A percentile compares a stretch with the other conserved stretches of the same genome.
Evolutionary conservation across 64 coral and sea anemone species (phyloP).

Genomic region (Anthopleura sola): DNA sequence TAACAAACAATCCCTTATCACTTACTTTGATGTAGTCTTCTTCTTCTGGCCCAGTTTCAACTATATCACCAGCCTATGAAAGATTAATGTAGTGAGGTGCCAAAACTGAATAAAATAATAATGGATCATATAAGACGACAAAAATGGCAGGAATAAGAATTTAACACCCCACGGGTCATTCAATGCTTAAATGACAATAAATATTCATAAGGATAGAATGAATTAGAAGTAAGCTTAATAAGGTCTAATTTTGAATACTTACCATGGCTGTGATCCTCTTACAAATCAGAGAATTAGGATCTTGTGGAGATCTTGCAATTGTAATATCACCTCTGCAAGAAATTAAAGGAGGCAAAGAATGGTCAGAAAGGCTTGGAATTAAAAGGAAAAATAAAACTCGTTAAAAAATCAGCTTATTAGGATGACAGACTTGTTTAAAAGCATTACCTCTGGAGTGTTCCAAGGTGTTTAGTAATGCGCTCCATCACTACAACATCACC

Average conservation of each 20-base stretch:
- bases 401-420: too few relatives aligned
- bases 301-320: slow-evolving; percentile 70
- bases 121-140: too few relatives aligned
- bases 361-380: neutral
- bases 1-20: too few relatives aligned
- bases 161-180: too few relatives aligned
- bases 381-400: neutral
- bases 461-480: slow-evolving; percentile 56
- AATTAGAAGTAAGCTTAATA: too few relatives aligned
- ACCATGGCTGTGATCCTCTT: slow-evolving; percentile 80
- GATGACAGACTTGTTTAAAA: too few relatives aligned
- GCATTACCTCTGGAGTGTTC: neutral
- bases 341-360: neutral
- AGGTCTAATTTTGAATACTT: too few relatives aligned
- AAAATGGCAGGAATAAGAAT: too few relatives aligned
- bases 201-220: too few relatives aligned
- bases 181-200: too few relatives aligned
- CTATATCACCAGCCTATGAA: slow-evolving; percentile 42
- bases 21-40: slow-evolving; percentile 41
- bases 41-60: slow-evolving; percentile 15
- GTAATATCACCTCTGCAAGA: slow-evolving; percentile 67
- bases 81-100: neutral
- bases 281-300: slow-evolving; percentile 60
- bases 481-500: slow-evolving; percentile 75
- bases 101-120: too few relatives aligned